A percentile compares a stretch with the other conserved stretches of the same genome.
These are phyloP conservation scores for Thamnophis elegans DNA, from an alignment of 2,797 vertebrate genomes.

Conservation along the genomic window DNA sequence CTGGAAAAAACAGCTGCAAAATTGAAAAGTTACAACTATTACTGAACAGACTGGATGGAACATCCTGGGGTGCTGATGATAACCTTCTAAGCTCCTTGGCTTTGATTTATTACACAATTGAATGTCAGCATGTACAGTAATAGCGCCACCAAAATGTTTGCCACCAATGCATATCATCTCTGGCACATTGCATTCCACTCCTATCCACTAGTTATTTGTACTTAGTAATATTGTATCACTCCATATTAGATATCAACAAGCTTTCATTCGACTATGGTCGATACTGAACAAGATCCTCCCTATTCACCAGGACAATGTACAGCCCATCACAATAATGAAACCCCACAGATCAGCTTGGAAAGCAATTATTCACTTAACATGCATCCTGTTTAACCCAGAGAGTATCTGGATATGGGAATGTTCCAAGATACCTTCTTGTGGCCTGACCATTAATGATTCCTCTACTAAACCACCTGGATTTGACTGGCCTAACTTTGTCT, in stretches of 20 bases:
- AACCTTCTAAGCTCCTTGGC: not conserved
- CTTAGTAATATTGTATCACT: not conserved
- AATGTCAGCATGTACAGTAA: not conserved
- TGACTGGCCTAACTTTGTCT: not conserved
- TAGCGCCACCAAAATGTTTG: not conserved
- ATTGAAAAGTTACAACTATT: not conserved
- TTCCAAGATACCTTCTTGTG: not conserved
- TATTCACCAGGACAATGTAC: not conserved
- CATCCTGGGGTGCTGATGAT: not conserved
- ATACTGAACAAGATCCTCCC: not conserved
- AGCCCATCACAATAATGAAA: not conserved
- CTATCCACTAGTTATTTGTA: not conserved
- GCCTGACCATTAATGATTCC: not conserved
- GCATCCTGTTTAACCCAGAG: not conserved
- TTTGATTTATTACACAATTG: not conserved
- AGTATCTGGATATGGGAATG: not conserved
- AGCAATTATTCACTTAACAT: not conserved
- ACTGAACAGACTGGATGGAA: not conserved
- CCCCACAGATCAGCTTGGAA: not conserved
- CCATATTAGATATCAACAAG: not conserved
- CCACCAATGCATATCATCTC: not conserved
- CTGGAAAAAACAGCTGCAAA: not conserved
- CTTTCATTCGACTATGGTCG: not conserved
- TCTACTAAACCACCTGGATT: not conserved
- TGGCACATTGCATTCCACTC: not conserved